Conservation (phyloP, 2,113 vertebrate species). For the Amphilophus citrinellus region DNA sequence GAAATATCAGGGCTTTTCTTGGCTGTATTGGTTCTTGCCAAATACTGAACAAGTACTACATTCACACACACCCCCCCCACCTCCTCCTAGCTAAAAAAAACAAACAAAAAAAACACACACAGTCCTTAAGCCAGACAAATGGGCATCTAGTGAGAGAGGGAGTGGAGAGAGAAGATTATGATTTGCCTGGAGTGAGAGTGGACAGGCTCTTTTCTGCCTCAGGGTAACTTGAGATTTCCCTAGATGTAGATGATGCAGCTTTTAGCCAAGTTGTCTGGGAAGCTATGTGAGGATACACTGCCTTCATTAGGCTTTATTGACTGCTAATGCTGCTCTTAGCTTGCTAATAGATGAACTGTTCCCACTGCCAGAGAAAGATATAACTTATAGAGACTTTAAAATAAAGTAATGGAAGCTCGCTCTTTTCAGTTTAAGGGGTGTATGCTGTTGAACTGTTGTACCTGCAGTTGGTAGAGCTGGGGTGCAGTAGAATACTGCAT, state of each 20-base stretch:
- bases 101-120: not conserved
- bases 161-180: not conserved
- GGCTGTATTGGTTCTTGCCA: not conserved
- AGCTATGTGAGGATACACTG: conserved; percentile 18
- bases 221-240: conserved; percentile 42
- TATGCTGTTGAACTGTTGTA: conserved; percentile 24
- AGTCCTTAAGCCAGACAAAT: not conserved
- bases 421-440: not conserved
- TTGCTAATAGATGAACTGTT: conserved; percentile 11
- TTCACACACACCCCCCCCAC: not conserved
- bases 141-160: not conserved
- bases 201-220: conserved; percentile 21
- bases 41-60: not conserved
- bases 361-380: not conserved
- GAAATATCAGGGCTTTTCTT: not conserved
- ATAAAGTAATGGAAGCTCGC: not conserved
- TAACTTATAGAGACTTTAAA: not conserved
- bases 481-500: not conserved
- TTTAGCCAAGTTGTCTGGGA: conserved; percentile 32
- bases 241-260: conserved; percentile 38
- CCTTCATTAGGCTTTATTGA: conserved; percentile 40
- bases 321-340: conserved; percentile 48
- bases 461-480: not conserved
- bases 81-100: conserved; percentile 1
- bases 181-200: conserved; percentile 26